Percentiles rank a stretch among this genome's conserved stretches.
Evolutionary conservation across 2,113 vertebrate species (phyloP).

Genomic region (Mohoua ochrocephala): DNA sequence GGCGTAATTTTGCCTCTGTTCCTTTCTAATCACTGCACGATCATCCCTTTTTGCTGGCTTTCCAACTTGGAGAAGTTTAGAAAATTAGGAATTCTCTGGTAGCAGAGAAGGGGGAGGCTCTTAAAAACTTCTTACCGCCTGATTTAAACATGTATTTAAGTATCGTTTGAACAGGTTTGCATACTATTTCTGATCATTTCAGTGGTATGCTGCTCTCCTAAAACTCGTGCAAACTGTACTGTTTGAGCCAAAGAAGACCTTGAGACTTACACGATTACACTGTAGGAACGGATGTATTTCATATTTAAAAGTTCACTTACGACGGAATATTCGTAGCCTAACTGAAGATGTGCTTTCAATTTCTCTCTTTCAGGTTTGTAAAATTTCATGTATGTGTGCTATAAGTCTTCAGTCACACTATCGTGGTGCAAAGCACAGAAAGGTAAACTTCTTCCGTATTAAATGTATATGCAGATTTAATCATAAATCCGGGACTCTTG

Average conservation of each 20-base stretch:
- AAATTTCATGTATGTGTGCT: slow-evolving; percentile 34
- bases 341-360: background rate
- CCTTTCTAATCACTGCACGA: background rate
- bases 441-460: slow-evolving; percentile 21
- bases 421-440: slow-evolving; percentile 48
- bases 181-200: background rate
- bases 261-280: background rate
- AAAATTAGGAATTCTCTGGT: background rate
- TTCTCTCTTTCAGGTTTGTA: slow-evolving; percentile 42
- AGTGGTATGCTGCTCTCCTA: background rate
- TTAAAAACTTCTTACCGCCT: background rate
- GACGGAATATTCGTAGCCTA: background rate
- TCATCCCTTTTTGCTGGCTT: background rate
- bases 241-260: background rate
- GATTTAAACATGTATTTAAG: background rate
- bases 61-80: background rate
- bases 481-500: background rate
- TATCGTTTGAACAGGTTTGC: background rate
- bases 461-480: background rate
- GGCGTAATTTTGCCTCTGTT: background rate
- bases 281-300: background rate
- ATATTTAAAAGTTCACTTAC: background rate
- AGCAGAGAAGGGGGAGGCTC: background rate
- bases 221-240: background rate
- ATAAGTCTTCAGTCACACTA: slow-evolving; percentile 49